Evolutionary conservation across 1,140 invertebrate species (phyloP).

Genomic region (Globodera rostochiensis): DNA sequence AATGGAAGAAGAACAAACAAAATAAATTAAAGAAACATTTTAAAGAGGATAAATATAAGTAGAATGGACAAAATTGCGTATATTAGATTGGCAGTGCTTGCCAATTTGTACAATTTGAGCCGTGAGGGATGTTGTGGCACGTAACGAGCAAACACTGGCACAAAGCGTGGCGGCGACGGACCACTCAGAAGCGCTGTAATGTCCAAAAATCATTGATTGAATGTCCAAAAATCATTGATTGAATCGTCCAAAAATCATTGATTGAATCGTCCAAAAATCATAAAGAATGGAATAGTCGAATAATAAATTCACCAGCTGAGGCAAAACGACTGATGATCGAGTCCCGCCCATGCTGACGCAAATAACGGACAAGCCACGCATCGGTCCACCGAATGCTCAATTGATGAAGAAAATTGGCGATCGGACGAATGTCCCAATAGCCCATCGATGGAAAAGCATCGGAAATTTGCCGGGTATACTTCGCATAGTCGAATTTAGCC

Average conservation of each 20-base stretch:
- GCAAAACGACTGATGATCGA: conserved; percentile 21
- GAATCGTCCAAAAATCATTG: conserved; percentile 6
- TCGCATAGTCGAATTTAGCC: conserved; percentile 29
- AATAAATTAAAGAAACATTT: conserved; percentile 12
- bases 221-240: conserved; percentile 3
- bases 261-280: conserved; percentile 6
- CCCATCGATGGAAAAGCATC: conserved; percentile 34
- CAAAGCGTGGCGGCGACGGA: conserved; percentile 37
- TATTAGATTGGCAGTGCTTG: conserved; percentile 28
- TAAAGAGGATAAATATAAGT: conserved; percentile 14
- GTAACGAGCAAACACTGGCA: conserved; percentile 35
- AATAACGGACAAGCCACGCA: conserved; percentile 30
- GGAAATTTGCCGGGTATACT: conserved; percentile 36
- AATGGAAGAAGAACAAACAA: not conserved
- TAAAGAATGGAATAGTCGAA: not conserved
- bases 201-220: conserved; percentile 15
- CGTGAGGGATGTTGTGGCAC: conserved; percentile 26
- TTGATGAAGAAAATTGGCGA: conserved; percentile 29
- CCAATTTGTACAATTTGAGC: conserved; percentile 28
- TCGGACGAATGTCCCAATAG: conserved; percentile 31
- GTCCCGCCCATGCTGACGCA: conserved; percentile 30
- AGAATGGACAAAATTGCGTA: conserved; percentile 20
- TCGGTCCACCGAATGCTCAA: conserved; percentile 34
- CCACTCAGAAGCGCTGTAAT: conserved; percentile 25
- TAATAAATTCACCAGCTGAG: conserved; percentile 7